Evolutionary conservation across 2,797 vertebrate species (phyloP), one percentile per base, ranked within the genome.

Genomic region (Acrossocheilus fasciatus): DNA sequence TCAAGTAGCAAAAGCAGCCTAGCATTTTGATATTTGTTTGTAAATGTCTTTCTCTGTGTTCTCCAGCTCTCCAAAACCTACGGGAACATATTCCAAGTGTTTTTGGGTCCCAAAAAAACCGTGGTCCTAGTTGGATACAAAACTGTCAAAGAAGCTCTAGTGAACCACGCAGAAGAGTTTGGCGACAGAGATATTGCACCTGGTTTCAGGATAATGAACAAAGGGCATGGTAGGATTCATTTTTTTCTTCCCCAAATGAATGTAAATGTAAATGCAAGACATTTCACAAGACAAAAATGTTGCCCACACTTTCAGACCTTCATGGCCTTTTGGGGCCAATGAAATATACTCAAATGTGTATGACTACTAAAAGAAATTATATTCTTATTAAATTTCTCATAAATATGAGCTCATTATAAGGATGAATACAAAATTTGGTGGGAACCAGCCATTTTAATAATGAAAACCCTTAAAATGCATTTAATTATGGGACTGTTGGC

Each of bases 71-170:
- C 86, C 52, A 88, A 87, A 57, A 84, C 66, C 0, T 89, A 87
- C 0, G 88, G 89, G 70, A 43, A 82, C 26, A 62, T 90, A 9
- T 89, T 89, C 10, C 88, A 86, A 76, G 87, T 90, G n/a, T 88
- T 87, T 84, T 39, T 87, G 39, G 90, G 88, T 34, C 7, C 47
- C 26, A 89, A 18, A n/a, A 88, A 87, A 62, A 2, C 76, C 6
- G 52, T 90, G 52, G 81, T 90, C 14, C 43, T 90, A 43, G 70
- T 74, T 7, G 89, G 89, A 9, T 86, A 86, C 83, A 87, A 90
- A 81, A 83, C 89, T 0, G 83, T 90, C 1, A 88, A 87, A 86
- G 57, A 89, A 70, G 89, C 87, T 18, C 89, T 90, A 5, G 89
- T 90, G 72, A 86, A 90, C 66, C 30, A 81, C 17, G 87, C 85